Evolutionary conservation across 2,113 vertebrate genomes (phyloP), one percentile per base, ranked within the genome.

Genomic region (Actenoides lindsayi): DNA sequence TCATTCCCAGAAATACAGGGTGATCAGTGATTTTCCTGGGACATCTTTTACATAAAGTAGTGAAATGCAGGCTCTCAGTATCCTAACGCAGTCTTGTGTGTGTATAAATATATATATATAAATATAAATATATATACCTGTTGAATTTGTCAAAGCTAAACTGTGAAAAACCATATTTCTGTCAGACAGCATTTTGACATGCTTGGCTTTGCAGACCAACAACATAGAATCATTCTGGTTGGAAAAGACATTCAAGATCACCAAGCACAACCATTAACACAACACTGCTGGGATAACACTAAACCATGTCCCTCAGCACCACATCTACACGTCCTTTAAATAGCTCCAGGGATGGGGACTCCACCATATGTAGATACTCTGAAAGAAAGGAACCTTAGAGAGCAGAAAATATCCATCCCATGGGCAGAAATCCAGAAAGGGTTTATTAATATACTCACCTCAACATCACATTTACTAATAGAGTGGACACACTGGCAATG

Each of bases 111-210:
- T 17, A 17, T 54, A 54, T 54, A 54, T 54, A 30, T 53, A n/a
- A n/a, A n/a, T n/a, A n/a, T n/a, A 53, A 16, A 53, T 28, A 28
- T 28, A 53, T 41, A 37, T 53, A 33, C 8, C 30, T 68, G 19
- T 6, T 48, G 10, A 21, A 21, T n/a, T 75, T 71, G 11, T 4
- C 5, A 50, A 79, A 56, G 8, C 4, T 64, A 70, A n/a, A 12
- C 12, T 48, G 35, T 56, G 39, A 16, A 73, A 80, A 90, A 21
- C 5, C 3, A 1, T 62, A 19, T 31, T 70, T 59, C 37, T 16
- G 1, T 30, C 5, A 2, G 7, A 19, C 1, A 2, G 10, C 42
- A 16, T 30, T 84, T 65, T 48, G 9, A 33, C 7, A 4, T 4
- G 4, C 11, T 74, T 1, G 2, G 18, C 21, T 10, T 5, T 71